phyloP scores from a whole-genome alignment of 2,888 invertebrate genomes.

The Ochropleura leucogaster region DNA sequence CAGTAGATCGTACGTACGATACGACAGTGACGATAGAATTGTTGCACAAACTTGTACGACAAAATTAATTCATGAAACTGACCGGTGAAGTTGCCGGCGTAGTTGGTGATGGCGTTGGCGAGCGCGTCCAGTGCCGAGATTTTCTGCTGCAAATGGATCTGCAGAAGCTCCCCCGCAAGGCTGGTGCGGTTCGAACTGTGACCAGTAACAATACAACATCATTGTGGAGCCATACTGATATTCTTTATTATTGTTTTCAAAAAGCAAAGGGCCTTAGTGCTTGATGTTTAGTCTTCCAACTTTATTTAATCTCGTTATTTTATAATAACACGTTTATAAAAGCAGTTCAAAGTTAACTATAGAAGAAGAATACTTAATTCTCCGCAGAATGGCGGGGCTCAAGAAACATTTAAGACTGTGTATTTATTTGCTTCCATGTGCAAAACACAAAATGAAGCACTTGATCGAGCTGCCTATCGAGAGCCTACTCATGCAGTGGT shows the following conservation, averaged over 20 bases:
- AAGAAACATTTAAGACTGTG: neutral
- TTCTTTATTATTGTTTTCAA: neutral
- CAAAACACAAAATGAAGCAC: neutral
- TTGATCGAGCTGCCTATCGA: neutral
- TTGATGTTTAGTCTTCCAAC: neutral
- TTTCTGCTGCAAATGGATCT: conserved; percentile 8
- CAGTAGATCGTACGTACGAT: neutral
- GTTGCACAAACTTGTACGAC: neutral
- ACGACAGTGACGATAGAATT: neutral
- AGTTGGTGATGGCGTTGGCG: neutral
- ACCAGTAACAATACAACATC: neutral
- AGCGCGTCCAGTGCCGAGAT: neutral
- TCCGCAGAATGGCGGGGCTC: neutral
- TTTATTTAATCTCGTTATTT: neutral
- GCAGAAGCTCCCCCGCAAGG: neutral
- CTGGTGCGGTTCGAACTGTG: neutral
- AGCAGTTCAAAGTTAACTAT: neutral
- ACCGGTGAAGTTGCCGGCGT: conserved; percentile 5
- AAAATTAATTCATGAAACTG: neutral
- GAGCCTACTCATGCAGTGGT: neutral
- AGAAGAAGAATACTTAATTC: neutral
- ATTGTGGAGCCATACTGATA: neutral
- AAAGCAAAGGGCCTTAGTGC: neutral
- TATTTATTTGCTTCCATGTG: neutral
- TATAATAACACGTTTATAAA: neutral